Evolutionary conservation across 2,888 invertebrate species (phyloP), one percentile per base, ranked within the genome.

Genomic region (Melangyna quadrimaculata): DNA sequence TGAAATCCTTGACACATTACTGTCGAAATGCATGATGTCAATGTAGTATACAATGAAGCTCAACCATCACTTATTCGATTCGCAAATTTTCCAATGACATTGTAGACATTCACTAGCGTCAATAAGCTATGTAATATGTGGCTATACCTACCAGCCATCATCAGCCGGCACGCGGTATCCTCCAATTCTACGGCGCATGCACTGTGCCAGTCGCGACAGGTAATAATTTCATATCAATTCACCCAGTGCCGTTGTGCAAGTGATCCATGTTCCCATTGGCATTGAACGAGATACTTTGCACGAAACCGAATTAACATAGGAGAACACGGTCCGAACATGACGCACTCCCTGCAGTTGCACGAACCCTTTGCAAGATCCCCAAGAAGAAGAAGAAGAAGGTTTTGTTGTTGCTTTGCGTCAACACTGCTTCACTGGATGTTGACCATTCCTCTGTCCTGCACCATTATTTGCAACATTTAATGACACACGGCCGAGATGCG

Each of bases 261-360:
- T 87, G 87, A 87, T 87, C 87, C 87, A 87, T 87, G 87, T 87
- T 87, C 74, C 87, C 87, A 87, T 87, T 87, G 87, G 87, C 87
- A 87, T 87, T 87, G 82, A 82, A 87, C 87, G 87, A 87, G 87
- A 87, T 87, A 87, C 87, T 87, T 87, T 87, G 87, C 87, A 87
- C 87, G 87, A 87, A 87, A 87, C 82, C 82, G 87, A 87, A 87
- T 87, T 87, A 82, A 87, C 87, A 87, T 87, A 82, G 82, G 61
- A 81, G 77, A 82, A 87, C 87, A 87, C 87, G 87, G 87, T 74
- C 82, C 71, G 82, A 87, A 87, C 87, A 87, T 82, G 87, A 82
- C 82, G 87, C 87, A 87, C 82, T 86, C 81, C 77, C 77, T 77
- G 77, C 81, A 81, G 86, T 81, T 86, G 81, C 81, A 72, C 81